Base-by-base conservation (phyloP, 1,140 invertebrate species). In the Drosophila mayri region DNA sequence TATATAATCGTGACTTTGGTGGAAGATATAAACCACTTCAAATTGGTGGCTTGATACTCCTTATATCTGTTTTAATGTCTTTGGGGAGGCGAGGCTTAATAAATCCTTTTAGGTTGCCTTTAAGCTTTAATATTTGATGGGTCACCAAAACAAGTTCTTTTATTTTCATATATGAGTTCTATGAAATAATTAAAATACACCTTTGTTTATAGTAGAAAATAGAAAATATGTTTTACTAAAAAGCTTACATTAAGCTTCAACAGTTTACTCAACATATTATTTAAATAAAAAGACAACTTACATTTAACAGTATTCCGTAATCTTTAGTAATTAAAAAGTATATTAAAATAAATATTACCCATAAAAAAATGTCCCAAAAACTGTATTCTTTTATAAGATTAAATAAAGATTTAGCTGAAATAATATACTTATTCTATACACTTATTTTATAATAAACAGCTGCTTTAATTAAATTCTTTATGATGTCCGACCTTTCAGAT, bases 1-100 rank as follows among this genome's bases (percentile, higher is more conserved):
- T 73, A 73, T 73, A 72, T 72, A 73, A 73, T 38, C 38, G n/a
- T 49, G 57, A 18, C 25, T 12, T 28, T 32, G 22, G 44, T 32
- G 43, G 60, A 20, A 63, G 47, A 35, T 11, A 62, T 62, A 38
- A 62, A 25, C 25, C 32, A 16, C 35, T 22, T 16, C 8, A 16
- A 5, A 54, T 38, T 38, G 22, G 30, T 12, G 28, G 7, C 28
- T 8, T 7, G 7, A 30, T 25, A 25, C 4, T 5, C 0, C 5
- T 25, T 25, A 8, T 28, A 18, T 47, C 14, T 49, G 35, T 61
- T 30, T 4, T 18, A 22, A 22, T 2, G 16, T 28, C n/a, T 52
- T 28, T 12, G 8, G 12, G 12, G 25, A 28, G 7, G 3, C 8
- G 11, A 22, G n/a, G 59, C 35, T 28, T 14, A 62, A 20, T 38